Conservation (phyloP, 2,797 vertebrate genomes). For the Betta splendens region DNA sequence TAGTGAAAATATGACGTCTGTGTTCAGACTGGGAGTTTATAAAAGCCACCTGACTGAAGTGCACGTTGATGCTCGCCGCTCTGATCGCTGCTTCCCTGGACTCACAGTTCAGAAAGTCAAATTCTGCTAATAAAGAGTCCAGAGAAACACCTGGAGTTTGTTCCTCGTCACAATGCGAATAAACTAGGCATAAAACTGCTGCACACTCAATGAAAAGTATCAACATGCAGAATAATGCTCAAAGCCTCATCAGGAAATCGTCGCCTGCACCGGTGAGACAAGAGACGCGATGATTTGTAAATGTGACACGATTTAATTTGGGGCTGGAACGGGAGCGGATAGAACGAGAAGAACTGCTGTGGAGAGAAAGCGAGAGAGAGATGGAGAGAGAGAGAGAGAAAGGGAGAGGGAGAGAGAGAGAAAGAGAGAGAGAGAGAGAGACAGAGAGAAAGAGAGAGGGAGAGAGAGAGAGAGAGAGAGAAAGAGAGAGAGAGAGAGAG, state of each 20-base stretch:
- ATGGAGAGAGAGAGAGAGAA: no score
- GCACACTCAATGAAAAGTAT: conserved; percentile 17
- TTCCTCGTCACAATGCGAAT: conserved; percentile 5
- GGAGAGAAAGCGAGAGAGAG: no score
- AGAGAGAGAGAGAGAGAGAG: no score
- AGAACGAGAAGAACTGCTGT: conserved; percentile 33
- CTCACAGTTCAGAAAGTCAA: conserved; percentile 44
- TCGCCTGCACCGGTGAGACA: background rate
- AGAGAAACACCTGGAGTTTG: conserved; percentile 55
- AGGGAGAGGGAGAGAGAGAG: no score
- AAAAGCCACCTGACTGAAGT: conserved; percentile 53
- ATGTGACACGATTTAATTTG: conserved; percentile 25
- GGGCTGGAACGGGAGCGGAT: conserved; percentile 10
- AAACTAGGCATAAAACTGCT: conserved; percentile 23
- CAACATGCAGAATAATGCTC: conserved; percentile 23
- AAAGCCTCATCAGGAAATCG: conserved; percentile 35
- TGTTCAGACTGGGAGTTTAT: conserved; percentile 48
- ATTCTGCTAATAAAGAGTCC: conserved; percentile 52
- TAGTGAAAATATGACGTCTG: no score
- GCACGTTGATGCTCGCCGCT: conserved; percentile 5
- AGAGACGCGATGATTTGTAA: conserved; percentile 18
- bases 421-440: no score
- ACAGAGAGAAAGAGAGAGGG: no score
- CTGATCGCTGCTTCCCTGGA: conserved; percentile 27
- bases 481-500: no score